phyloP scores from a whole-genome alignment of 2,113 vertebrate genomes.

The Plecotus auritus region DNA sequence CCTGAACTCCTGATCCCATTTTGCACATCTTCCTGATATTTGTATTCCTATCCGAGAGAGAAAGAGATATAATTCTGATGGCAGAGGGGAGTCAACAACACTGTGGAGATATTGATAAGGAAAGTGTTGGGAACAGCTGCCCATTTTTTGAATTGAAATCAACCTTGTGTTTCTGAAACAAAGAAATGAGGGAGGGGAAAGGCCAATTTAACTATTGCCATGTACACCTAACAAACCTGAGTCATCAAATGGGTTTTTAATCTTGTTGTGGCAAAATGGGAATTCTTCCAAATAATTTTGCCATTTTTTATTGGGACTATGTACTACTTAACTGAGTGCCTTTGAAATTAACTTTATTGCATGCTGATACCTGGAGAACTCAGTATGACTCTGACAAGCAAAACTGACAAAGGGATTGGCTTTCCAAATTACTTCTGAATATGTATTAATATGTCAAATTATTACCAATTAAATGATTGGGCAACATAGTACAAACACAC shows the following conservation, averaged over 20 bases:
- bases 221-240: background rate
- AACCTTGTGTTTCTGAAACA: slow-evolving; percentile 14
- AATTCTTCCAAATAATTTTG: slow-evolving; percentile 22
- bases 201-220: background rate
- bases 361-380: background rate
- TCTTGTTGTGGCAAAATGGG: background rate
- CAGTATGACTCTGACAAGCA: background rate
- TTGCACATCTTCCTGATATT: background rate
- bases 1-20: background rate
- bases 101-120: background rate
- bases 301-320: background rate
- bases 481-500: slow-evolving; percentile 51
- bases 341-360: slow-evolving; percentile 20
- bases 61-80: background rate
- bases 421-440: slow-evolving; percentile 55
- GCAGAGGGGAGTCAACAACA: background rate
- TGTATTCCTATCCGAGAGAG: background rate
- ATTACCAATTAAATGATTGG: slow-evolving; percentile 31
- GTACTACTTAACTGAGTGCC: background rate
- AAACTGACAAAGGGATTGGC: background rate
- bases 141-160: background rate
- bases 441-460: slow-evolving; percentile 4
- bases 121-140: background rate
- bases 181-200: background rate
- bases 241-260: background rate